Conservation (phyloP, 1,140 invertebrate species). For the Calycopis cecrops region DNA sequence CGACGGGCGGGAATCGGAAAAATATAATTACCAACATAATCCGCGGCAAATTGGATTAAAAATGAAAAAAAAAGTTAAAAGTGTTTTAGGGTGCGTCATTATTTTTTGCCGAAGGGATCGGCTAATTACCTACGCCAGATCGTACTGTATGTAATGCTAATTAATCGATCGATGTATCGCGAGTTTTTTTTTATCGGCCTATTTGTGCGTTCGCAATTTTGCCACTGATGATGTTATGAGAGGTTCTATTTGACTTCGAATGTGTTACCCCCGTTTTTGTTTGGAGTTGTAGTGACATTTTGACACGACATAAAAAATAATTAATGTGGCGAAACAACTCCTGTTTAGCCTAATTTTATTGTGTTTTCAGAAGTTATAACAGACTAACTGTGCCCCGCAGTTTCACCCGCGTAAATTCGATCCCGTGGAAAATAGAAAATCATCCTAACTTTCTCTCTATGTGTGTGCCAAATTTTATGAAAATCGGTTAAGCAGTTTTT, state of each 20-base stretch:
- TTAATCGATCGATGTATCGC: conserved; percentile 60
- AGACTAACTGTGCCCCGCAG: too few relatives aligned
- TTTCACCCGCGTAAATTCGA: too few relatives aligned
- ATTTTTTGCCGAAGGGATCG: conserved; percentile 68
- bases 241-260: conserved; percentile 8
- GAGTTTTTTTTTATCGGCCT: conserved; percentile 43
- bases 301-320: too few relatives aligned
- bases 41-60: conserved; percentile 76
- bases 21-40: conserved; percentile 76
- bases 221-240: conserved; percentile 18
- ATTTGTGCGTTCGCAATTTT: conserved; percentile 16
- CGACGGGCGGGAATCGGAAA: conserved; percentile 67
- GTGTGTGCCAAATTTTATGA: too few relatives aligned
- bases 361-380: too few relatives aligned
- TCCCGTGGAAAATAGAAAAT: too few relatives aligned
- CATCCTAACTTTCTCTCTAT: too few relatives aligned
- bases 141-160: conserved; percentile 69
- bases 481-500: too few relatives aligned
- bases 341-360: too few relatives aligned
- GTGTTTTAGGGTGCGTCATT: conserved; percentile 72
- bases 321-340: too few relatives aligned
- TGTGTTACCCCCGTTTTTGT: too few relatives aligned
- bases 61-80: conserved; percentile 72
- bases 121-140: conserved; percentile 73
- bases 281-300: too few relatives aligned